A percentile compares a stretch with the other conserved stretches of the same genome.
Conservation (phyloP, 2,113 vertebrate species). For the Cyanoderma ruficeps region DNA sequence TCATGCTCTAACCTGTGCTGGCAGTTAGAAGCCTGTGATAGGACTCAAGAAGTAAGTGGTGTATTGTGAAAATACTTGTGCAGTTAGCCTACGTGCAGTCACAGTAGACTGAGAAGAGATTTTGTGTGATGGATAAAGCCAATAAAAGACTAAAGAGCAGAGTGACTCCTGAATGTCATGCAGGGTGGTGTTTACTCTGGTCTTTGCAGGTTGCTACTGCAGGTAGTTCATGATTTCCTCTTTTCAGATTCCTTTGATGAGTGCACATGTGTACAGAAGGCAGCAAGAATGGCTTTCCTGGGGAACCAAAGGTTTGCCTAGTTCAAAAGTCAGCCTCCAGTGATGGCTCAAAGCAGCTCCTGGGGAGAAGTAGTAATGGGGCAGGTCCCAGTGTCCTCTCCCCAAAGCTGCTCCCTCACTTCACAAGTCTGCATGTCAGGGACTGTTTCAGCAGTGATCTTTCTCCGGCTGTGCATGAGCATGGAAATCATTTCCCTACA, state of each 20-base stretch:
- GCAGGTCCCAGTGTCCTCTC: not conserved
- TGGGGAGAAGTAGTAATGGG: not conserved
- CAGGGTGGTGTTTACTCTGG: not conserved
- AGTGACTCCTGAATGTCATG: not conserved
- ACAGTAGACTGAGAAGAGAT: not conserved
- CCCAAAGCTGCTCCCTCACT: not conserved
- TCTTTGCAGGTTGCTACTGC: not conserved
- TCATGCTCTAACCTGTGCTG: not conserved
- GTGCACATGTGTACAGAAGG: not conserved
- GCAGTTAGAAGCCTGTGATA: not conserved
- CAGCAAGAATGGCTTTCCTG: not conserved
- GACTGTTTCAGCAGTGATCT: not conserved
- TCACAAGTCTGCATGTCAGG: accelerated
- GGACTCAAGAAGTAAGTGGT: not conserved
- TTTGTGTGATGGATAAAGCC: not conserved
- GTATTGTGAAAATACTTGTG: not conserved
- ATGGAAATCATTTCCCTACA: not conserved
- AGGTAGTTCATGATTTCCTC: not conserved
- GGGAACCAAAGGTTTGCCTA: not conserved
- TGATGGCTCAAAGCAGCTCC: not conserved
- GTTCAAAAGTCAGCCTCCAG: not conserved
- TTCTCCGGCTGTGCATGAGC: not conserved
- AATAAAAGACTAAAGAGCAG: not conserved
- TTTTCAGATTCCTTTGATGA: not conserved
- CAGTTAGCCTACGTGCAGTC: not conserved